Evolutionary conservation across 2,888 invertebrate species (phyloP).

Genomic region (Ischnus inquisitorius): DNA sequence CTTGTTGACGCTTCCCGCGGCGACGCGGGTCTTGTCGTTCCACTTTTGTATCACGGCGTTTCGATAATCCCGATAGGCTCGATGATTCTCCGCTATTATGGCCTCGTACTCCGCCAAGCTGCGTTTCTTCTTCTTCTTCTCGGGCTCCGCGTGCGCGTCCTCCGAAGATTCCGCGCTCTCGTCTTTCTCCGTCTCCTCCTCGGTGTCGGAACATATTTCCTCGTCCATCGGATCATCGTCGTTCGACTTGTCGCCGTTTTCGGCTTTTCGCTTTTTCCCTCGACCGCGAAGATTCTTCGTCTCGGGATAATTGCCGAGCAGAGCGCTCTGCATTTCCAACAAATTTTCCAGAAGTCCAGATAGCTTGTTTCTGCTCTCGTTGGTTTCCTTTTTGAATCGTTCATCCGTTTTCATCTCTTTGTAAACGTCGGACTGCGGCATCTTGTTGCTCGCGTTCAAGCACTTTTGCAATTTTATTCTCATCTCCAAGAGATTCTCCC

Average conservation of each 20-base stretch:
- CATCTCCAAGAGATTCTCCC: slow-evolving; percentile 95
- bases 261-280: slow-evolving; percentile 77
- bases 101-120: slow-evolving; percentile 88
- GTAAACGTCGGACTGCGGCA: slow-evolving; percentile 90
- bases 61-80: slow-evolving; percentile 89
- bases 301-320: slow-evolving; percentile 90
- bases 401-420: slow-evolving; percentile 85
- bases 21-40: slow-evolving; percentile 96
- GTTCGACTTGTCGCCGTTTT: slow-evolving; percentile 79
- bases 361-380: slow-evolving; percentile 87
- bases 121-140: slow-evolving; percentile 86
- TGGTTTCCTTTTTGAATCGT: slow-evolving; percentile 87
- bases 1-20: slow-evolving; percentile 89
- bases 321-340: slow-evolving; percentile 87
- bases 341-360: slow-evolving; percentile 89
- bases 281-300: slow-evolving; percentile 86
- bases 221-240: slow-evolving; percentile 84
- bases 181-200: slow-evolving; percentile 84
- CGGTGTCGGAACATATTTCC: slow-evolving; percentile 89
- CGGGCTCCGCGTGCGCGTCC: slow-evolving; percentile 87
- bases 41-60: slow-evolving; percentile 95
- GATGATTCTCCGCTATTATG: slow-evolving; percentile 87
- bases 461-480: slow-evolving; percentile 96
- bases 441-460: slow-evolving; percentile 91
- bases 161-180: slow-evolving; percentile 71